These are phyloP conservation scores for Hemiscyllium ocellatum DNA, from an alignment of 2,113 vertebrate genomes.

Conservation along the genomic window DNA sequence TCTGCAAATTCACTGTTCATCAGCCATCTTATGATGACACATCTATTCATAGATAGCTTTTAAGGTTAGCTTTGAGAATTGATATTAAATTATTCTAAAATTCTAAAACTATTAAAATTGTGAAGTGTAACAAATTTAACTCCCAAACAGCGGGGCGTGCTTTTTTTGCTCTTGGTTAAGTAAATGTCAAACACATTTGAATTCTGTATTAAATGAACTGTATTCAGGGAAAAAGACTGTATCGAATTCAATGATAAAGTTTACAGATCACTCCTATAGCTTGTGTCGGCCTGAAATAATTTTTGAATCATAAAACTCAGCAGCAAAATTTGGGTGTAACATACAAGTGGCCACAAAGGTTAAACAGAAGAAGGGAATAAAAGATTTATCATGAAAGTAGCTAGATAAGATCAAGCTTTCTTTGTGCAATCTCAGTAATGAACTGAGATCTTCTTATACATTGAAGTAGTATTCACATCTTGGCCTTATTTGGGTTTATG, in stretches of 20 bases:
- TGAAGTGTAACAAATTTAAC: neutral
- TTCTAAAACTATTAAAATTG: constrained; percentile 1
- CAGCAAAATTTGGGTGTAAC: neutral
- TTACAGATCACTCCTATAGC: neutral
- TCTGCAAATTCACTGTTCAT: neutral
- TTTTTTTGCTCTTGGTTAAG: neutral
- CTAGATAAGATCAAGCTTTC: neutral
- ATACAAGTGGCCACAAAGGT: neutral
- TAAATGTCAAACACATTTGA: neutral
- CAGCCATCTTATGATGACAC: neutral
- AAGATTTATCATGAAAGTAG: neutral
- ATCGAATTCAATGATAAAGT: neutral
- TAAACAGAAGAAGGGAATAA: neutral
- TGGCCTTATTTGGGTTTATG: neutral
- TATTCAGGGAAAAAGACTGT: neutral
- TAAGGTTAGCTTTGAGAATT: neutral
- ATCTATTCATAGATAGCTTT: neutral
- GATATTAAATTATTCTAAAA: constrained; percentile 6
- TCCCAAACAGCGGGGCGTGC: neutral
- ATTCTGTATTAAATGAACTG: neutral
- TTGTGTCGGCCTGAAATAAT: neutral
- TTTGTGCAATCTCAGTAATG: neutral
- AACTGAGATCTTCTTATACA: neutral
- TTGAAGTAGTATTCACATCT: neutral
- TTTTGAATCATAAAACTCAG: neutral